Percentiles rank a stretch among this genome's conserved stretches.
Evolutionary conservation across 92 coral and sea anemone genomes (phyloP).

Genomic region (Pocillopora grandis): DNA sequence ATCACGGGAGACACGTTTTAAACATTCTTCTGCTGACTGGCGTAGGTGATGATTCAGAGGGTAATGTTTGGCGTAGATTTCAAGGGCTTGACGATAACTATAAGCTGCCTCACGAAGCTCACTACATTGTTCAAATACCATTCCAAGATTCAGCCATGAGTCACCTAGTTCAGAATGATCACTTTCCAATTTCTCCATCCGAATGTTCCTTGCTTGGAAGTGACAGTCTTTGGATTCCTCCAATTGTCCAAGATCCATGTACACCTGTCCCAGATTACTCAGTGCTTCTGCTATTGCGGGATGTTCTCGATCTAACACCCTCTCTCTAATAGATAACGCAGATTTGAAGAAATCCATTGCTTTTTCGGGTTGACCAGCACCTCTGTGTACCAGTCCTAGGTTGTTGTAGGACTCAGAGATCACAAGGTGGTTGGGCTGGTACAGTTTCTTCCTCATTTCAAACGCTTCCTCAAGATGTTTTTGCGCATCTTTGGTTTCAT

Average conservation of each 20-base stretch:
- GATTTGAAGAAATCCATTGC: constrained; percentile 25
- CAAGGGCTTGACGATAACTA: neutral
- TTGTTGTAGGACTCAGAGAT: constrained; percentile 35
- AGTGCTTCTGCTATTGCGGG: constrained; percentile 8
- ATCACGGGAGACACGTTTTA: neutral
- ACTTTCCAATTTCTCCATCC: neutral
- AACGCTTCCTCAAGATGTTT: constrained; percentile 5
- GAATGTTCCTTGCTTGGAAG: neutral
- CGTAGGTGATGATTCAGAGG: neutral
- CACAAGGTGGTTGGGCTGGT: constrained; percentile 10
- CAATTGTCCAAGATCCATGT: constrained; percentile 7
- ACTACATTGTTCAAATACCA: neutral
- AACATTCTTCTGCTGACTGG: neutral
- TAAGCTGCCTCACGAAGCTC: neutral
- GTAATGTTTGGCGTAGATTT: constrained; percentile 3
- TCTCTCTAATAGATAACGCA: constrained; percentile 17
- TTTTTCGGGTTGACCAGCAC: constrained; percentile 18
- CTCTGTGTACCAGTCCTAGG: constrained; percentile 20
- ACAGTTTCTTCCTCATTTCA: constrained; percentile 17
- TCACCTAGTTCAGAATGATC: constrained; percentile 15
- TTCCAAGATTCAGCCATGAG: neutral
- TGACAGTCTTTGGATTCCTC: constrained; percentile 6
- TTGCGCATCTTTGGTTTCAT: neutral
- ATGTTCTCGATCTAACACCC: neutral
- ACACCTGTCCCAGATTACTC: constrained; percentile 25